Conservation (phyloP, 37 sponge, comb jelly and placozoan genomes). For the Tethya wilhelma region DNA sequence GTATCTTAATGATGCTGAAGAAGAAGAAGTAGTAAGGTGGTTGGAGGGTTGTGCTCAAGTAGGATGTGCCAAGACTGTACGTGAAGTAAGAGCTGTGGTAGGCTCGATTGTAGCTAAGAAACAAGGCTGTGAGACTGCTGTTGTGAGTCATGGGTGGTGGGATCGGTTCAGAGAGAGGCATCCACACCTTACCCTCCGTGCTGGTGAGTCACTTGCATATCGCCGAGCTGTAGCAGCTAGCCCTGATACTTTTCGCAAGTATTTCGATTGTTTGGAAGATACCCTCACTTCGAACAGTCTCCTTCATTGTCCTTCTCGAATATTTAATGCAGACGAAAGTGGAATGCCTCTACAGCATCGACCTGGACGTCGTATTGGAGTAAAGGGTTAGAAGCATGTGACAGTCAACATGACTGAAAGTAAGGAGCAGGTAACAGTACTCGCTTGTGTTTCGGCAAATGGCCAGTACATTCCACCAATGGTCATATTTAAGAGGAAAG, state of each 20-base stretch:
- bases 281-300: constrained; percentile 21
- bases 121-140: neutral
- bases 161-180: constrained; percentile 31
- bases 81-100: constrained; percentile 36
- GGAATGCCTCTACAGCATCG: constrained; percentile 52
- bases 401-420: constrained; percentile 13
- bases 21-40: neutral
- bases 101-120: constrained; percentile 16
- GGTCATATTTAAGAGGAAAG: constrained; percentile 32
- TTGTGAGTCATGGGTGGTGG: constrained; percentile 59
- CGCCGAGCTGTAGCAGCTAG: constrained; percentile 18
- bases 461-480: constrained; percentile 52
- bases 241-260: constrained; percentile 7
- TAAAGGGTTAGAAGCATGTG: constrained; percentile 39
- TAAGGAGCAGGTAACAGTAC: constrained; percentile 47
- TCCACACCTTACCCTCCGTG: constrained; percentile 24
- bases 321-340: constrained; percentile 57
- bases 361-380: constrained; percentile 30
- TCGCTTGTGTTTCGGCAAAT: constrained; percentile 59
- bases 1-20: neutral
- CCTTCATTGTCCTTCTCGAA: constrained; percentile 14
- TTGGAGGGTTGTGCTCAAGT: constrained; percentile 40
- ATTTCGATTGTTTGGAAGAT: constrained; percentile 53
- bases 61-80: constrained; percentile 43
- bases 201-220: constrained; percentile 21